These are phyloP conservation scores for Troilus luridus DNA, from an alignment of 2,888 invertebrate genomes.

Conservation along the genomic window DNA sequence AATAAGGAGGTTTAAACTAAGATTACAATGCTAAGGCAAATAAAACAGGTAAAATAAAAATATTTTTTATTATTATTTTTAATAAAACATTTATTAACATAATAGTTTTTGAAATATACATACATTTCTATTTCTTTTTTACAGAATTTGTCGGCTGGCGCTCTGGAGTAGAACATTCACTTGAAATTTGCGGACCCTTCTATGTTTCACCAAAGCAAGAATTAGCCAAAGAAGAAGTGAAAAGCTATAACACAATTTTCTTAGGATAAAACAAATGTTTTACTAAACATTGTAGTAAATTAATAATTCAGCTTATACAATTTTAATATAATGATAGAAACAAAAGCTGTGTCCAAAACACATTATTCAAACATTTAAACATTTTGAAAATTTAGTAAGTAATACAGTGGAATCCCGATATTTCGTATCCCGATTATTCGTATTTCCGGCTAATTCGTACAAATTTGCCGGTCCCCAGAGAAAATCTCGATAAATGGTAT, in stretches of 20 bases:
- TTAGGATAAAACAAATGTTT: constrained; percentile 56
- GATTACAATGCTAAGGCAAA: not conserved
- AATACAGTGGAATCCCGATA: too few species aligned
- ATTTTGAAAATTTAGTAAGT: not conserved
- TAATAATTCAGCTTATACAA: not conserved
- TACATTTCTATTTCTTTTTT: not conserved
- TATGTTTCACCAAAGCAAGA: constrained; percentile 69
- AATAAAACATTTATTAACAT: not conserved
- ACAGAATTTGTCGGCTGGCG: constrained; percentile 71
- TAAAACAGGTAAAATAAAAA: not conserved
- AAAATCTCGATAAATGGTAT: too few species aligned
- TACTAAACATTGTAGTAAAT: not conserved
- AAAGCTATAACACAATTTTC: constrained; percentile 58
- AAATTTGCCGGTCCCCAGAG: too few species aligned
- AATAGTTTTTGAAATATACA: not conserved
- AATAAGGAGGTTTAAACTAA: not conserved
- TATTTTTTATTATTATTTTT: not conserved
- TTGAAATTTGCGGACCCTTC: constrained; percentile 70
- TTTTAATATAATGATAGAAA: not conserved
- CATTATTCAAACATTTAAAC: not conserved
- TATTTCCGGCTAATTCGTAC: too few species aligned
- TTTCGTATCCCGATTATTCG: too few species aligned
- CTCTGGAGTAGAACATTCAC: constrained; percentile 68
- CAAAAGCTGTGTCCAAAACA: not conserved
- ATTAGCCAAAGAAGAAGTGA: constrained; percentile 66